These are phyloP conservation scores for Callipepla californica DNA, from an alignment of 2,113 vertebrate genomes.

Conservation along the genomic window DNA sequence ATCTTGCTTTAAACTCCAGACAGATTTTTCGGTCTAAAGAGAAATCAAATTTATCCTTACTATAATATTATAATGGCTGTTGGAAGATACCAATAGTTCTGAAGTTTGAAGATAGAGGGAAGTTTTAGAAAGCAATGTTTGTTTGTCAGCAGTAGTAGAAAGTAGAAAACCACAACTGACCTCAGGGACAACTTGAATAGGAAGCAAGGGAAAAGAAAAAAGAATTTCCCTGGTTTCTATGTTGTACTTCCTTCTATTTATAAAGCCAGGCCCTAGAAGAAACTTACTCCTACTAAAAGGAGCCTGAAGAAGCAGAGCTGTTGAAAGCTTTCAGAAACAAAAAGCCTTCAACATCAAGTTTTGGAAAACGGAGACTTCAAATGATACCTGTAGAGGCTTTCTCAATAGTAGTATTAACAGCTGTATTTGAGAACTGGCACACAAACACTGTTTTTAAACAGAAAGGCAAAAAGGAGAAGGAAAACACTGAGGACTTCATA, in stretches of 20 bases:
- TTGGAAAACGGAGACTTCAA: background rate
- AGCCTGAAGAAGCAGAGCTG: background rate
- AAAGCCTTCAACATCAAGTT: background rate
- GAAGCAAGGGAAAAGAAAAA: background rate
- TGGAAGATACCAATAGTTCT: background rate
- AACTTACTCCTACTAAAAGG: background rate
- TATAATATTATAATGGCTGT: background rate
- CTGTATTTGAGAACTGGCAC: background rate
- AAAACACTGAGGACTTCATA: background rate
- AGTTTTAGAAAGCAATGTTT: background rate
- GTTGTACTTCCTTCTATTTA: background rate
- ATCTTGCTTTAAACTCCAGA: background rate
- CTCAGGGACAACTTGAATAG: background rate
- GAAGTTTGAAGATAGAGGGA: background rate
- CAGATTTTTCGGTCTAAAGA: background rate
- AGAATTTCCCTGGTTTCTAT: background rate
- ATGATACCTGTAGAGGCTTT: background rate
- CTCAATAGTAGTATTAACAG: background rate
- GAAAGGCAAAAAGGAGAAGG: background rate
- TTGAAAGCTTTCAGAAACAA: background rate
- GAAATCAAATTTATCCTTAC: background rate
- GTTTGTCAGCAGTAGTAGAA: background rate
- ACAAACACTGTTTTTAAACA: background rate
- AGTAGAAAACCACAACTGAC: background rate
- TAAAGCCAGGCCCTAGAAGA: background rate